A percentile compares a stretch with the other conserved stretches of the same genome.
Evolutionary conservation across 2,797 vertebrate genomes (phyloP).

Genomic region (Pangasius mekongensis): DNA sequence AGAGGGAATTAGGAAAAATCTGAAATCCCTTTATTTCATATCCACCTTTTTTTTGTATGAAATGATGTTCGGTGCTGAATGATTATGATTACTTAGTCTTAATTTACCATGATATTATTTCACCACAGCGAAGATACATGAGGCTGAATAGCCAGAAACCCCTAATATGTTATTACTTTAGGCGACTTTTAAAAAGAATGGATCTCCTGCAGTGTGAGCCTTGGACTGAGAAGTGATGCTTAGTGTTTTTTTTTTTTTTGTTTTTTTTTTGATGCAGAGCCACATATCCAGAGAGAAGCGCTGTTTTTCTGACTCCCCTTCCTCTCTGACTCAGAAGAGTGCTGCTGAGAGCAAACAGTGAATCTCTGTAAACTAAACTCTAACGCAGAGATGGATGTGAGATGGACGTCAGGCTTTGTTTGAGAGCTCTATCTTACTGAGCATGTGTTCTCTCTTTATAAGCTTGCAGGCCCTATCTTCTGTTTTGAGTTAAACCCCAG

Average conservation of each 20-base stretch:
- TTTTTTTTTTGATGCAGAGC: slow-evolving; percentile 33
- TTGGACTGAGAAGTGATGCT: slow-evolving; percentile 41
- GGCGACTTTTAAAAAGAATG: slow-evolving; percentile 31
- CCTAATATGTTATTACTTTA: slow-evolving; percentile 48
- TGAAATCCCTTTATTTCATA: slow-evolving; percentile 44
- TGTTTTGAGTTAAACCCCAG: slow-evolving; percentile 13
- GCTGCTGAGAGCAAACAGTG: slow-evolving; percentile 41
- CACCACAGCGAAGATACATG: slow-evolving; percentile 16
- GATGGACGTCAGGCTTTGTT: slow-evolving; percentile 13
- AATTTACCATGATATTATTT: slow-evolving; percentile 47
- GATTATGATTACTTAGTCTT: slow-evolving; percentile 40
- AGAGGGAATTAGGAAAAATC: slow-evolving; percentile 18
- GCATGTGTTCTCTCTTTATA: slow-evolving; percentile 19
- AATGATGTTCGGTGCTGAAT: slow-evolving; percentile 30
- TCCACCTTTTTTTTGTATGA: slow-evolving; percentile 26
- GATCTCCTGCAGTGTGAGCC: slow-evolving; percentile 31
- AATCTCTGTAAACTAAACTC: slow-evolving; percentile 19
- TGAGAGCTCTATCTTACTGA: slow-evolving; percentile 15
- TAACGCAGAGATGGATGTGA: slow-evolving; percentile 9
- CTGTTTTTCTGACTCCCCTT: slow-evolving; percentile 49
- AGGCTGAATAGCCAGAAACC: slow-evolving; percentile 29
- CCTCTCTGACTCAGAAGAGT: slow-evolving; percentile 34
- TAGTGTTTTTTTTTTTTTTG: not conserved
- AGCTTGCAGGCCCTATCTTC: slow-evolving; percentile 24
- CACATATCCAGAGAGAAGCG: slow-evolving; percentile 28